phyloP scores from a whole-genome alignment of 1,140 invertebrate species.

The Philaenus spumarius region DNA sequence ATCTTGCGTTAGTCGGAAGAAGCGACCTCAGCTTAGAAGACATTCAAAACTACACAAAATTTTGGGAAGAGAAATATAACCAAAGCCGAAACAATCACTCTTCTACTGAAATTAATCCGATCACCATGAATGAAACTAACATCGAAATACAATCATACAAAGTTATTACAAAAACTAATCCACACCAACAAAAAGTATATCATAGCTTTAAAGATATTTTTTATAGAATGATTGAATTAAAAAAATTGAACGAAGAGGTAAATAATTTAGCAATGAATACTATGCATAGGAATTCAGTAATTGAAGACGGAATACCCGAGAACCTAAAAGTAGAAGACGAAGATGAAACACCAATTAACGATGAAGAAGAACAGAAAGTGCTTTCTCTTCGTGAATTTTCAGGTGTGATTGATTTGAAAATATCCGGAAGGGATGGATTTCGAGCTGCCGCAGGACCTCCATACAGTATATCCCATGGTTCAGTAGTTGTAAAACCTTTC shows the following conservation, averaged over 20 bases:
- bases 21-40: conserved; percentile 49
- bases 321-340: too few species aligned
- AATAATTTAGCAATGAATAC: too few species aligned
- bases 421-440: conserved; percentile 21
- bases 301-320: too few species aligned
- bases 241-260: conserved; percentile 2
- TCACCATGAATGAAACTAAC: too few species aligned
- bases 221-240: not conserved
- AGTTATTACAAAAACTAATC: not conserved
- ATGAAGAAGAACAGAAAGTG: not conserved
- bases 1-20: conserved; percentile 54
- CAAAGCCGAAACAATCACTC: too few species aligned
- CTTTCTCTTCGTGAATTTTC: conserved; percentile 8
- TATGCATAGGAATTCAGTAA: too few species aligned
- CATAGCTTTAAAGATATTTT: not conserved
- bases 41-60: not conserved
- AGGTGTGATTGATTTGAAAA: conserved; percentile 29
- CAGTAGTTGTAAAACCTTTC: conserved; percentile 45
- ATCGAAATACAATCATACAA: too few species aligned
- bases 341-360: not conserved
- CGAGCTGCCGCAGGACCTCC: conserved; percentile 26
- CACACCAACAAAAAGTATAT: not conserved
- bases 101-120: too few species aligned
- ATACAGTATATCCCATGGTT: conserved; percentile 28
- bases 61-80: too few species aligned